Conservation (phyloP, 2,113 vertebrate genomes). For the Smithornis capensis region DNA sequence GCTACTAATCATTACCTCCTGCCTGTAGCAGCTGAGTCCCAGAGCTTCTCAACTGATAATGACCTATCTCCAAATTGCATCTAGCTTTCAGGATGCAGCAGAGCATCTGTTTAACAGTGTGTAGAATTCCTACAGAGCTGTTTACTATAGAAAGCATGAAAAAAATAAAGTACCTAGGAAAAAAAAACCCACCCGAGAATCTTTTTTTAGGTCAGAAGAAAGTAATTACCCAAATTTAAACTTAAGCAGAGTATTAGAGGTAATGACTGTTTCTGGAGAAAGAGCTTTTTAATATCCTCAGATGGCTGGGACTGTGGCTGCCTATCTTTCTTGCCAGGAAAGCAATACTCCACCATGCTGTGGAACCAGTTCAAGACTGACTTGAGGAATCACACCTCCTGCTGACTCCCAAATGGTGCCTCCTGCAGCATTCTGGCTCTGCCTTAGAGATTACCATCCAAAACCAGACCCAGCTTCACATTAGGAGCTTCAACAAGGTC, state of each 20-base stretch:
- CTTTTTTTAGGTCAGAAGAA: conserved; percentile 17
- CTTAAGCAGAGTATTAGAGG: conserved; percentile 15
- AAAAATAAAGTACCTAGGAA: neutral
- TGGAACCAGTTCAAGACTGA: conserved; percentile 33
- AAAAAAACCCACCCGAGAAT: neutral
- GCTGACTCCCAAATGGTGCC: conserved; percentile 46
- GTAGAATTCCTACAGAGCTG: neutral
- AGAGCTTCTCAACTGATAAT: neutral
- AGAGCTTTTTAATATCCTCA: conserved; percentile 35
- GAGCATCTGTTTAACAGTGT: neutral
- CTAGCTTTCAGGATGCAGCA: neutral
- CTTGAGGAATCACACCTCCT: conserved; percentile 41
- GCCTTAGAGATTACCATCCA: neutral
- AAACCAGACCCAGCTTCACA: conserved; percentile 21
- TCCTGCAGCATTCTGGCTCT: conserved; percentile 34
- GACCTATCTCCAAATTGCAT: neutral
- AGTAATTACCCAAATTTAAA: conserved; percentile 28
- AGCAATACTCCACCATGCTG: conserved; percentile 28
- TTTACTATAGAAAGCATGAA: neutral
- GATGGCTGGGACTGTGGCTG: neutral
- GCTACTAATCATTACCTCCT: neutral
- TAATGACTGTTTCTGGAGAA: conserved; percentile 45
- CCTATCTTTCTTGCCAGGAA: neutral
- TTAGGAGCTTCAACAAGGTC: conserved; percentile 11
- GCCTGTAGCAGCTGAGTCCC: neutral